Evolutionary conservation across 2,888 invertebrate species (phyloP).

Genomic region (Gari tellinella): DNA sequence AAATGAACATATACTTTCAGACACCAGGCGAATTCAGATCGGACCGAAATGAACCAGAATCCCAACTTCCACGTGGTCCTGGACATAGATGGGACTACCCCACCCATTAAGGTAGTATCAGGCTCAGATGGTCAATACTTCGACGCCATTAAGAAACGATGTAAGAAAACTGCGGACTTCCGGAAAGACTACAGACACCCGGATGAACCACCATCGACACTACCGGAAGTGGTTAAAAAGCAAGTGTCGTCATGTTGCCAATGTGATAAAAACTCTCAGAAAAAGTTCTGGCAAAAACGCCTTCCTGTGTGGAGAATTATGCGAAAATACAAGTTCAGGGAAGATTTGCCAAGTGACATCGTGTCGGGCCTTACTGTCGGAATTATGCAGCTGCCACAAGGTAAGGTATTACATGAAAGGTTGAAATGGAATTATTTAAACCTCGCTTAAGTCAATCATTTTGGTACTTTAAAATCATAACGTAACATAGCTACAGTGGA

Average conservation of each 20-base stretch:
- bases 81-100: slow-evolving; percentile 55
- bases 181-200: slow-evolving; percentile 31
- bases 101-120: slow-evolving; percentile 56
- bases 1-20: slow-evolving; percentile 20
- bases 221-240: slow-evolving; percentile 18
- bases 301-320: slow-evolving; percentile 62
- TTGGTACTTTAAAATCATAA: too few species aligned
- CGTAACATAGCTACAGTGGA: too few species aligned
- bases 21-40: slow-evolving; percentile 23
- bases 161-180: slow-evolving; percentile 54
- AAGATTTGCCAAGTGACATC: slow-evolving; percentile 89
- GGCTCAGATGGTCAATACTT: slow-evolving; percentile 46
- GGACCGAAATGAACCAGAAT: slow-evolving; percentile 44
- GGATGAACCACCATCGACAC: slow-evolving; percentile 21
- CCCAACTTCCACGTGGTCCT: slow-evolving; percentile 57
- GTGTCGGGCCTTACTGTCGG: slow-evolving; percentile 94
- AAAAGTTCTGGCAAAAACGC: slow-evolving; percentile 49
- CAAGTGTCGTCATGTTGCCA: slow-evolving; percentile 31
- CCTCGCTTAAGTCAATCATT: too few species aligned
- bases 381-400: slow-evolving; percentile 84
- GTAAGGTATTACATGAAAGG: too few species aligned
- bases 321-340: slow-evolving; percentile 76
- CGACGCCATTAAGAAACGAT: slow-evolving; percentile 41
- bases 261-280: slow-evolving; percentile 41
- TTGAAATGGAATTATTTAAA: too few species aligned